phyloP scores from a whole-genome alignment of 2,888 invertebrate genomes.

The Eudasyphora cyanicolor region DNA sequence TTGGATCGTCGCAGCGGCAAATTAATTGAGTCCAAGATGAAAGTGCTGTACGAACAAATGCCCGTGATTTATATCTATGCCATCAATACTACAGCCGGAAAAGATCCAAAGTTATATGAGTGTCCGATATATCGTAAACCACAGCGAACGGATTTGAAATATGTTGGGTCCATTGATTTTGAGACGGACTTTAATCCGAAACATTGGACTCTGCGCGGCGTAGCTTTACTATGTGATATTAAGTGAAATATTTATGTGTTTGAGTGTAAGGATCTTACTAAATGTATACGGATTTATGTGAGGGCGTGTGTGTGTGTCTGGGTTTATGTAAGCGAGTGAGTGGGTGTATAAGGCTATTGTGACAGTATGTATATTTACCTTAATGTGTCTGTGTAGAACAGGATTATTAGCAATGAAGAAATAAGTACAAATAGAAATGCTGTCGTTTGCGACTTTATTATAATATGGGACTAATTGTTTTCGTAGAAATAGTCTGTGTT shows the following conservation, averaged over 20 bases:
- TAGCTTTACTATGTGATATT: constrained; percentile 97
- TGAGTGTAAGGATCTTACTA: constrained; percentile 38
- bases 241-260: constrained; percentile 83
- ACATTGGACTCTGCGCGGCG: constrained; percentile 97
- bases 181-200: constrained; percentile 95
- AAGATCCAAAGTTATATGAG: constrained; percentile 94
- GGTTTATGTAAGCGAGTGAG: neutral
- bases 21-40: constrained; percentile 94
- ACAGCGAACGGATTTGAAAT: constrained; percentile 95
- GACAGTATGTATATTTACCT: too few species aligned
- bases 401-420: neutral
- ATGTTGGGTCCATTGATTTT: constrained; percentile 96
- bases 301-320: constrained; percentile 26
- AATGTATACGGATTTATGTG: constrained; percentile 42
- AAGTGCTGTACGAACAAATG: constrained; percentile 96
- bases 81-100: constrained; percentile 95
- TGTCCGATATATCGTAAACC: constrained; percentile 98
- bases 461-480: too few species aligned
- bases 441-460: too few species aligned
- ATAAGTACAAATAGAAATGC: neutral
- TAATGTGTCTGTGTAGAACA: too few species aligned
- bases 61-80: constrained; percentile 98
- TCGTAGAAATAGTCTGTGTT: too few species aligned
- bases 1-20: constrained; percentile 93
- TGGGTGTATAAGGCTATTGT: too few species aligned